Conservation (phyloP, 2,888 invertebrate genomes). For the Ceramica pisi region DNA sequence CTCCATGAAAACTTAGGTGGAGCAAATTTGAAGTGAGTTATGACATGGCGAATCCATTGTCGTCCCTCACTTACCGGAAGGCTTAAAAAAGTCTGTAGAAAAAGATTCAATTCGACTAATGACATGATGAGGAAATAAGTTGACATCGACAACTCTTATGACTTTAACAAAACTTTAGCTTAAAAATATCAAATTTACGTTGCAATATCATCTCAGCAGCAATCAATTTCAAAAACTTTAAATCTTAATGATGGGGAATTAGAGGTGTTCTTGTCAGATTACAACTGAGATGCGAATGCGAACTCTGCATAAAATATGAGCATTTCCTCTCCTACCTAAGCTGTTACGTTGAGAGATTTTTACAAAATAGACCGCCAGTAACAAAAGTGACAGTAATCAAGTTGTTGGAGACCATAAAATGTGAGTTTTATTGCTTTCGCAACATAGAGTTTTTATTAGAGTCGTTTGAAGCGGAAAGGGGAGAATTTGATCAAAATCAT, state of each 20-base stretch:
- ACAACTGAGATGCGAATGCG: too few relatives aligned
- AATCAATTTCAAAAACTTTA: too few relatives aligned
- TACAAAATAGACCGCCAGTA: neutral
- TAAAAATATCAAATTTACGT: too few relatives aligned
- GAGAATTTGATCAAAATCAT: constrained; percentile 52
- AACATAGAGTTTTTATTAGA: constrained; percentile 49
- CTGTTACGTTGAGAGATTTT: neutral
- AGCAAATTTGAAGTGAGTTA: neutral
- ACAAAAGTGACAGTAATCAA: constrained; percentile 27
- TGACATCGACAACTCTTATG: too few relatives aligned
- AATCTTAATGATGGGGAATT: too few relatives aligned
- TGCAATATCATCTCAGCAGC: too few relatives aligned
- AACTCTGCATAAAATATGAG: too few relatives aligned
- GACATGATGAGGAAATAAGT: too few relatives aligned
- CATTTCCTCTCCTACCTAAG: neutral
- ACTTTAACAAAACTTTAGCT: too few relatives aligned
- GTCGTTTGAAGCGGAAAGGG: constrained; percentile 51
- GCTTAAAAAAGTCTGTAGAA: neutral
- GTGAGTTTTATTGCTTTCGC: constrained; percentile 40
- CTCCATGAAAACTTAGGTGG: neutral
- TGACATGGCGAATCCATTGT: neutral
- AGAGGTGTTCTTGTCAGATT: too few relatives aligned
- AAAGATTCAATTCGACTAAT: neutral
- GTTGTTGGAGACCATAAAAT: constrained; percentile 41
- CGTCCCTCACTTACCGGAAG: neutral